Evolutionary conservation across 2,797 vertebrate species (phyloP), one percentile per base, ranked within the genome.

Genomic region (Myotis planiceps): DNA sequence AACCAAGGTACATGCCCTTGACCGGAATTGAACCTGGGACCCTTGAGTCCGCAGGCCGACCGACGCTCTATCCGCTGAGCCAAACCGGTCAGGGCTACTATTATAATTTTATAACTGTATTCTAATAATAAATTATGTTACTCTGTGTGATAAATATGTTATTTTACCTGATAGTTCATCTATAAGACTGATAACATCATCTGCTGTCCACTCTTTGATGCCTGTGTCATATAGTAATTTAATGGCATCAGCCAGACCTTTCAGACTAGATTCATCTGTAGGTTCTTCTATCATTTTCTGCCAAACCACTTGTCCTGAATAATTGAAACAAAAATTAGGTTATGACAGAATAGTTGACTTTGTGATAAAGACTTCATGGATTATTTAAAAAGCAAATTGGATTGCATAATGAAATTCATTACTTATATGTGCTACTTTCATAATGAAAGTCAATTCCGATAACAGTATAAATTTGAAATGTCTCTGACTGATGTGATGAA

Each of bases 141-240:
- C 51, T 90, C 15, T 76, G 72, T 74, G n/a, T 82, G 88, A 29
- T 18, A 85, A 92, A 85, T 42, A 65, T 15, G 60, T 53, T 75
- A 49, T 85, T 96, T 92, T 98, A 99, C 99, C 99, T 98, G 98
- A 98, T 23, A 99, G 98, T 97, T 99, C 99, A 94, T 99, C 99
- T 95, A 99, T 91, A 63, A 99, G 98, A 74, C 99, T 98, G 97
- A 99, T 98, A 66, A 99, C 96, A 23, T 99, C 99, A 93, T 98
- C 98, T 45, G 98, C 97, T 79, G 98, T 99, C 99, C 99, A 99
- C 53, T 98, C 99, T 96, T 98, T 99, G 37, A 98, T 96, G 82
- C 98, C 97, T 83, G 93, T 71, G 2, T 99, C 98, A 16, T 98
- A 98, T 0, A 99, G 98, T 96, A 99, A 97, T 72, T 99, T 98